Evolutionary conservation across 2,888 invertebrate genomes (phyloP), one percentile per base, ranked within the genome.

Genomic region (Trachelus stipa): DNA sequence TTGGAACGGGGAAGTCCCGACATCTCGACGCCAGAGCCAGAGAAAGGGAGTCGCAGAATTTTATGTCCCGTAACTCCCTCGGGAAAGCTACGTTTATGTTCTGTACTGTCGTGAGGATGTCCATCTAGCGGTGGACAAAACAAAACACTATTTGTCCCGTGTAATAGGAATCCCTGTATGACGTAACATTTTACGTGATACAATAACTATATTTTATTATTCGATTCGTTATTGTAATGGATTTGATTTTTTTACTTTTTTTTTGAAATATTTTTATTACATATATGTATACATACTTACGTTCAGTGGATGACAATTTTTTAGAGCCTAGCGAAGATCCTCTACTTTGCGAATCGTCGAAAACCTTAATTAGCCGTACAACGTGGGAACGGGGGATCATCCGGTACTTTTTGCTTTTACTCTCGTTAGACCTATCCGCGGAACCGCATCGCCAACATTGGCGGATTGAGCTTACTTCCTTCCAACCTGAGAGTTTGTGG

Each of bases 41-140:
- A 75, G 85, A 85, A 88, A 88, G 86, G 85, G 87, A 79, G 84
- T 85, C 79, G 87, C 86, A 84, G 88, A 88, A 89, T 90, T 91
- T 90, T 91, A 91, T 91, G 91, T 89, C 88, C 89, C 89, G 90
- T 89, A 89, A 89, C 91, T 90, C 89, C 90, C 90, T 85, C 85
- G 89, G 88, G 89, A 89, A 86, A 85, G 83, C 83, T 86, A 81
- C 88, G 86, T 90, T 88, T 90, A 89, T 89, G 87, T 88, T 88
- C 88, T 83, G 87, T 87, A 87, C 88, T 87, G 88, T 90, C 89
- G 89, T 90, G 89, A 88, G 88, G 87, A 89, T 88, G 90, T 89
- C 90, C 88, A 88, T 87, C 88, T 87, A 83, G 82, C 83, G 85
- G 85, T 78, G 87, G 87, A 90, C 89, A 87, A 90, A 90, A 91